These are phyloP conservation scores for Thereva unica DNA, from an alignment of 2,888 invertebrate genomes.

Conservation along the genomic window DNA sequence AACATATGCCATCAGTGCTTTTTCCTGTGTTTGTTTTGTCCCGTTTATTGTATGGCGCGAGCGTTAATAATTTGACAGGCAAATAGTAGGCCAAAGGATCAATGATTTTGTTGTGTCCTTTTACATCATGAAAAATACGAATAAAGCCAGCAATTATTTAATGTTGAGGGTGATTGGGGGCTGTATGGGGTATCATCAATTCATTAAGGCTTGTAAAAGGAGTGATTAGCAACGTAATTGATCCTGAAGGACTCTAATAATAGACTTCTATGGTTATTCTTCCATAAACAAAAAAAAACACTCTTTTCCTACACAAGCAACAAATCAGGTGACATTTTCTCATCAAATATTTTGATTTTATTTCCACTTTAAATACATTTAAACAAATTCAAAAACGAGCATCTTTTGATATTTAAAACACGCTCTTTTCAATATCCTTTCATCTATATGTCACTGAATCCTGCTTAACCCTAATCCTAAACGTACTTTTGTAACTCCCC, in stretches of 20 bases:
- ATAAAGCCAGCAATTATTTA: slow-evolving; percentile 14
- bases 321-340: slow-evolving; percentile 17
- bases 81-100: slow-evolving; percentile 37
- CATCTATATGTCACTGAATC: slow-evolving; percentile 19
- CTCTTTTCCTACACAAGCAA: too few relatives aligned
- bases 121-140: neutral
- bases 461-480: slow-evolving; percentile 10
- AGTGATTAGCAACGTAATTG: too few relatives aligned
- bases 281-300: too few relatives aligned
- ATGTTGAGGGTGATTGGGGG: neutral
- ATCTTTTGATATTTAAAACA: neutral
- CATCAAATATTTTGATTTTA: slow-evolving; percentile 25
- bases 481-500: too few relatives aligned
- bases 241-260: too few relatives aligned
- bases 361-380: neutral
- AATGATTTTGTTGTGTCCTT: slow-evolving; percentile 19
- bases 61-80: slow-evolving; percentile 36
- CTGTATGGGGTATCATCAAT: slow-evolving; percentile 1
- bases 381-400: neutral
- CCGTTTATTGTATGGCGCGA: neutral
- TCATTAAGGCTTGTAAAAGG: too few relatives aligned
- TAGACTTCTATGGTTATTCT: too few relatives aligned
- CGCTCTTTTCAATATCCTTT: slow-evolving; percentile 16
- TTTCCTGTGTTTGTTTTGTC: slow-evolving; percentile 24
- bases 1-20: slow-evolving; percentile 25